Conservation (phyloP, 2,888 invertebrate genomes). For the Myathropa florea region DNA sequence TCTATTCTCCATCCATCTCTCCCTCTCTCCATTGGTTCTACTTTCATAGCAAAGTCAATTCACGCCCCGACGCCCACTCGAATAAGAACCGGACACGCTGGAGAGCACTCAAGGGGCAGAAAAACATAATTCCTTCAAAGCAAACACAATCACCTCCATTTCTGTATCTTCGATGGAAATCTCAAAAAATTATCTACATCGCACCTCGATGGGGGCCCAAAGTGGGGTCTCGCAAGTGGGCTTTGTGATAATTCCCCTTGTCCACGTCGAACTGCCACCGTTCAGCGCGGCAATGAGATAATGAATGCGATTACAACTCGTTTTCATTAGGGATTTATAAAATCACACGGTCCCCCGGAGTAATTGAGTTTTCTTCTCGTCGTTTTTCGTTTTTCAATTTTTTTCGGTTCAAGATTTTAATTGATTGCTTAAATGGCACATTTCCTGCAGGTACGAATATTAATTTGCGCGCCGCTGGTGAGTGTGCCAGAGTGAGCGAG, state of each 20-base stretch:
- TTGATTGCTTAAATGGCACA: background rate
- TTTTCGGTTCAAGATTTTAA: background rate
- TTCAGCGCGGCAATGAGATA: background rate
- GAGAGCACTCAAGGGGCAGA: background rate
- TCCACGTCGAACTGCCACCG: background rate
- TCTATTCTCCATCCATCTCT: no score
- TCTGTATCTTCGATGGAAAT: background rate
- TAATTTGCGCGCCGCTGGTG: background rate
- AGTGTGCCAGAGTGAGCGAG: background rate
- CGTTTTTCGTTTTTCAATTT: background rate
- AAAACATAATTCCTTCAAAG: background rate
- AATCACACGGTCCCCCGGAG: background rate
- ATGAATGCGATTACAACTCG: constrained; percentile 6
- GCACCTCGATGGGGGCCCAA: background rate
- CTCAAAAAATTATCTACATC: background rate
- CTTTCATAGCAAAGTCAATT: background rate
- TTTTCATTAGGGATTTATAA: constrained; percentile 10
- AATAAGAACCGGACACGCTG: background rate
- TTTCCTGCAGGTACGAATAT: background rate
- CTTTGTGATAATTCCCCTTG: background rate
- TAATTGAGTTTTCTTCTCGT: background rate
- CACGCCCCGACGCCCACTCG: background rate
- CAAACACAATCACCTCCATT: background rate
- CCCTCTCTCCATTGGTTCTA: no score
- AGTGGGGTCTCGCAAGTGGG: background rate